phyloP scores from a whole-genome alignment of 2,888 invertebrate species.

The Lampropteryx suffumata region DNA sequence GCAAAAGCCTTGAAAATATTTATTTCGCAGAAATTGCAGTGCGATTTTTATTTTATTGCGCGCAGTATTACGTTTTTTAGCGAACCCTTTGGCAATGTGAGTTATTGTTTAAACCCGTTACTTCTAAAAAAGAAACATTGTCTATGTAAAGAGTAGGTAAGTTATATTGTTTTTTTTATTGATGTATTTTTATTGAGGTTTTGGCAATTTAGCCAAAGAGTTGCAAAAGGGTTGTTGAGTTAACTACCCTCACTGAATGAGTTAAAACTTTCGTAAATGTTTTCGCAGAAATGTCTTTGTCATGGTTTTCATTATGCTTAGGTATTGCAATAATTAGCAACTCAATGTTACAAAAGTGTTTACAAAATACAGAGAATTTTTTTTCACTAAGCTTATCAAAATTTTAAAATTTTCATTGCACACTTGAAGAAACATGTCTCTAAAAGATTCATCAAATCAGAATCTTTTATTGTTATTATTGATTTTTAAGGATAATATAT shows the following conservation, averaged over 20 bases:
- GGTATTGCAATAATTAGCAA: conserved; percentile 10
- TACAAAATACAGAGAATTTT: not conserved
- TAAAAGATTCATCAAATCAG: too few relatives aligned
- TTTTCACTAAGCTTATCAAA: too few relatives aligned
- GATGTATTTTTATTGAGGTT: conserved; percentile 54
- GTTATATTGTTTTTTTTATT: conserved; percentile 38
- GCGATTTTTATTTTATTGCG: conserved; percentile 62
- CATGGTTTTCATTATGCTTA: conserved; percentile 5
- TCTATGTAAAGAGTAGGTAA: too few relatives aligned
- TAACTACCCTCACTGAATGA: conserved; percentile 22
- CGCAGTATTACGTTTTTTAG: conserved; percentile 49
- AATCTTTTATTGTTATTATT: too few relatives aligned
- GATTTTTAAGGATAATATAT: too few relatives aligned
- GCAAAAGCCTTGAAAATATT: conserved; percentile 42
- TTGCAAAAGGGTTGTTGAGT: conserved; percentile 57
- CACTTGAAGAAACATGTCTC: too few relatives aligned
- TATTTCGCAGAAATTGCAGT: conserved; percentile 53
- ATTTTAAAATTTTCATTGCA: too few relatives aligned
- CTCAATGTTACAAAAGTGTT: not conserved
- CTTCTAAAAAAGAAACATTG: conserved; percentile 24
- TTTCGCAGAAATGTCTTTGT: conserved; percentile 23
- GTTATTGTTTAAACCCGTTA: conserved; percentile 41
- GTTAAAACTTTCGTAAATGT: not conserved
- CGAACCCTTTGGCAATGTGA: conserved; percentile 59
- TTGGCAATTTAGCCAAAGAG: conserved; percentile 56